Evolutionary conservation across 2,113 vertebrate species (phyloP), one percentile per base, ranked within the genome.

Genomic region (Larimichthys crocea): DNA sequence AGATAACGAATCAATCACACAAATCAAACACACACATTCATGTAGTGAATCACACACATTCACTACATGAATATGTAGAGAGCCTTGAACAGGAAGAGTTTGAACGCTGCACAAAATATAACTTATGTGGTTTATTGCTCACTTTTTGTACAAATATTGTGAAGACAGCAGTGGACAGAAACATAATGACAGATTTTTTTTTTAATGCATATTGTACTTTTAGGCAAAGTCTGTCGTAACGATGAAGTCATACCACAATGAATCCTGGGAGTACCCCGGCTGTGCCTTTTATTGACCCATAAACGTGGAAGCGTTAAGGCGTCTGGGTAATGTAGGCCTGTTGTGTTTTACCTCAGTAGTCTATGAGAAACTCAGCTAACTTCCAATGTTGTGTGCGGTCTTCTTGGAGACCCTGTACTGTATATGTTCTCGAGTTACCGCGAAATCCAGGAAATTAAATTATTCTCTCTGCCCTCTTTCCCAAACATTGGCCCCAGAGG

Each of bases 261-360:
- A 49, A 56, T 77, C 26, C 66, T 61, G 75, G 80, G 72, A 82
- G 60, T 20, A 15, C 24, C 59, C 82, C 69, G 71, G 76, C 46
- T 60, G 70, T 84, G 83, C 65, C 72, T 84, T 82, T 80, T 77
- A 76, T 72, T 70, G 48, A 46, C 50, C 60, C 59, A 64, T 83
- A 70, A 72, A 82, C 81, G 48, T 71, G 17, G 59, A 82, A 75
- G 83, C 72, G 20, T 69, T 68, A 74, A 85, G 84, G 83, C 62
- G 48, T 80, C 79, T 92, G 87, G 88, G 86, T 90, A 90, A 88
- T 80, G 72, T 84, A 85, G 85, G 70, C 74, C 74, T 83, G 52
- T 50, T 70, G 67, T 69, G 52, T 80, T 86, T 89, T 85, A 84
- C 76, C 80, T 88, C 50, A 65, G 76, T 49, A 50, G 53, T 84